phyloP scores from a whole-genome alignment of 2,797 vertebrate species.

The Eutrigla gurnardus region DNA sequence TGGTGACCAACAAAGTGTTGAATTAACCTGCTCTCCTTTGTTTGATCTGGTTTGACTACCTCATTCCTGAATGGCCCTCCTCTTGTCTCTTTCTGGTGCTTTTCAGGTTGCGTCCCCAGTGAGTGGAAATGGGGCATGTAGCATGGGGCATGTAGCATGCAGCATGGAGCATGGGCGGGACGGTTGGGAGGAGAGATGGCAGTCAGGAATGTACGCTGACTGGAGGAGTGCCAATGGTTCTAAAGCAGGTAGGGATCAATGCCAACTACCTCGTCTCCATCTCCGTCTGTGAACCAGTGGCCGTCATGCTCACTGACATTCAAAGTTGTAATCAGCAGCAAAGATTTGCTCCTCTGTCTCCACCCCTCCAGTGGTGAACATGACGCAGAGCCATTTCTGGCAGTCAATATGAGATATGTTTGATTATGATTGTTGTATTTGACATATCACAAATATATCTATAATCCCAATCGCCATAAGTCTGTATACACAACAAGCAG shows the following conservation, averaged over 20 bases:
- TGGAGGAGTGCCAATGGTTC: conserved; percentile 56
- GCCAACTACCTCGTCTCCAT: conserved; percentile 49
- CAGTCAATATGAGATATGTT: neutral
- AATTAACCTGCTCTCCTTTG: conserved; percentile 9
- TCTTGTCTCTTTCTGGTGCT: conserved; percentile 33
- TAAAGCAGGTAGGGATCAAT: conserved; percentile 60
- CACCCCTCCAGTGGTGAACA: conserved; percentile 9
- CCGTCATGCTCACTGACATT: conserved; percentile 77
- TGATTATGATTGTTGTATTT: no score
- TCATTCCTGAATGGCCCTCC: conserved; percentile 35
- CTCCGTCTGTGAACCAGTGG: conserved; percentile 52
- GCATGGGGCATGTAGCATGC: conserved; percentile 12
- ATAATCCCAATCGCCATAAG: no score
- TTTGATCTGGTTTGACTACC: conserved; percentile 21
- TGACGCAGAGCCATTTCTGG: neutral
- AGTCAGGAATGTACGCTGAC: conserved; percentile 51
- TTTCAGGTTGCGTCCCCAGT: conserved; percentile 45
- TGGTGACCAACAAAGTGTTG: no score
- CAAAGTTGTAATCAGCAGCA: conserved; percentile 68
- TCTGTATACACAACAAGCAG: no score
- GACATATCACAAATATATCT: no score
- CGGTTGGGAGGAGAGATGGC: conserved; percentile 53
- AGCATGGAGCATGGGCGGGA: conserved; percentile 41
- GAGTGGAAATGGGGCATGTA: conserved; percentile 56
- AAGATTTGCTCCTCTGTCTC: conserved; percentile 38